These are phyloP conservation scores for Drosophila repletoides DNA, from an alignment of 1,140 invertebrate genomes.

Conservation along the genomic window DNA sequence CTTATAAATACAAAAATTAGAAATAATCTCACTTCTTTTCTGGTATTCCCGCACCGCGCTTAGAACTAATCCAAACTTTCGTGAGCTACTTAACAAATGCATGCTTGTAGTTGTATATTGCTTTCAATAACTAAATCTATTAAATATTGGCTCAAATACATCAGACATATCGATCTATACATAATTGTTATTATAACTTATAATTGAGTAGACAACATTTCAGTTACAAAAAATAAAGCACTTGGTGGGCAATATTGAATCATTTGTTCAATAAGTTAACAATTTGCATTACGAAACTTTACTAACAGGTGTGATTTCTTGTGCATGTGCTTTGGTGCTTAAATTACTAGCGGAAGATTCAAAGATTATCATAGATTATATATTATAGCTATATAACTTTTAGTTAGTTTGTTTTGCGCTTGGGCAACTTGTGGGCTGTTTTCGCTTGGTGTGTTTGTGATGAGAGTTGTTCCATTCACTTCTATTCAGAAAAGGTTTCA, in stretches of 20 bases:
- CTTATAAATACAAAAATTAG: no score
- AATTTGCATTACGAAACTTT: constrained; percentile 20
- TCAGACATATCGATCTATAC: neutral
- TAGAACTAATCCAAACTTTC: no score
- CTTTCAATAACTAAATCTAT: constrained; percentile 64
- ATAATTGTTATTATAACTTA: constrained; percentile 24
- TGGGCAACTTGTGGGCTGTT: constrained; percentile 21
- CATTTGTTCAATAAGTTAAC: constrained; percentile 8
- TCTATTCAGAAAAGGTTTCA: no score
- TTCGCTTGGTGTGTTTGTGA: no score
- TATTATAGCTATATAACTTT: constrained; percentile 2
- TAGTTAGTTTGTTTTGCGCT: constrained; percentile 10
- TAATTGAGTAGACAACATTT: constrained; percentile 15
- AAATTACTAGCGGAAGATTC: constrained; percentile 67
- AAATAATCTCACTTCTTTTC: no score
- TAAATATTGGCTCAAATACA: constrained; percentile 18
- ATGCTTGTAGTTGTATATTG: no score
- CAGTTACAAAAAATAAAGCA: constrained; percentile 52
- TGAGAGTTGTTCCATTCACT: no score
- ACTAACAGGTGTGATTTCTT: neutral
- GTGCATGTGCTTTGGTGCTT: constrained; percentile 48
- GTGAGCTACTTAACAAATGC: constrained; percentile 34
- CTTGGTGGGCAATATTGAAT: constrained; percentile 42
- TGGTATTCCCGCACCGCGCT: no score
- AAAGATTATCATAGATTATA: constrained; percentile 9